These are phyloP conservation scores for Graptemys geographica DNA, from an alignment of 2,797 vertebrate species.

Conservation along the genomic window DNA sequence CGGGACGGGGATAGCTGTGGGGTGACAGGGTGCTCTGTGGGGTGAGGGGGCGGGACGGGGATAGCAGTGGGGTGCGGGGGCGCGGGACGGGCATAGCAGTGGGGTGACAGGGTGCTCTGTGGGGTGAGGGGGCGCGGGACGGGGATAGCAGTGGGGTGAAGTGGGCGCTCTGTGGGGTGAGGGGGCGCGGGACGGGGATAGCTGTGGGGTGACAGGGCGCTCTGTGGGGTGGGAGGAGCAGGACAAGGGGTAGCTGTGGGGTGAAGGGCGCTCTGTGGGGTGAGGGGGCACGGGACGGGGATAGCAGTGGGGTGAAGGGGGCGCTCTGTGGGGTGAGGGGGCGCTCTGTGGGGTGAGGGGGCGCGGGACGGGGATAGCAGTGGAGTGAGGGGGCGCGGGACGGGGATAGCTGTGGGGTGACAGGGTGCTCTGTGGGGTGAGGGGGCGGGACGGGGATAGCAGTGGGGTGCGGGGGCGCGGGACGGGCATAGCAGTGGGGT, in stretches of 20 bases:
- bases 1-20: conserved; percentile 51
- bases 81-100: no score
- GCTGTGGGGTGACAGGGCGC: not conserved
- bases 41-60: no score
- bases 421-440: not conserved
- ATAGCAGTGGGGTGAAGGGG: no score
- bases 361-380: accelerated
- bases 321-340: no score
- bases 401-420: not conserved
- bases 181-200: no score
- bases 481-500: not conserved
- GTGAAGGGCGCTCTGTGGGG: not conserved
- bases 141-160: accelerated
- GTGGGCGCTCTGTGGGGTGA: no score
- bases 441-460: conserved; percentile 48
- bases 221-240: not conserved
- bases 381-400: not conserved
- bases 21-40: not conserved
- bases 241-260: conserved; percentile 55
- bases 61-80: no score
- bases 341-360: no score
- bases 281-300: no score
- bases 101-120: no score
- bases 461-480: not conserved
- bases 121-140: accelerated